A percentile compares a stretch with the other conserved stretches of the same genome.
Conservation (phyloP, 2,113 vertebrate species). For the Actenoides lindsayi region DNA sequence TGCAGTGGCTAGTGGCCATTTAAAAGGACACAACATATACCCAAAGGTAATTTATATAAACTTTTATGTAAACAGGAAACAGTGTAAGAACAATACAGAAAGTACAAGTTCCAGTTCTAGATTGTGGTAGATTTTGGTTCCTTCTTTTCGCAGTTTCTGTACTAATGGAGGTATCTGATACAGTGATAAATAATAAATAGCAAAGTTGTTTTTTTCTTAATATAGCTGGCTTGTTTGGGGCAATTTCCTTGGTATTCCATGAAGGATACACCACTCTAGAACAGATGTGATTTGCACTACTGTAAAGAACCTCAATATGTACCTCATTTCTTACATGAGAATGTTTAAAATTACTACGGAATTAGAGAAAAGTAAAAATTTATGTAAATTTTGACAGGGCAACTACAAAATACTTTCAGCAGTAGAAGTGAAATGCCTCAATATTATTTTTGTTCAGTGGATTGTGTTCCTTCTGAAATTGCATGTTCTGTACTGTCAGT, state of each 20-base stretch:
- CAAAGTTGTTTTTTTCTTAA: background rate
- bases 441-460: background rate
- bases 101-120: background rate
- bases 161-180: background rate
- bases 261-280: background rate
- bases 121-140: background rate
- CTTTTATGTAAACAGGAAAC: background rate
- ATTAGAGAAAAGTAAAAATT: background rate
- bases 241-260: background rate
- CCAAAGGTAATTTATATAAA: background rate
- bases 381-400: background rate
- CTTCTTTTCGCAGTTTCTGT: background rate
- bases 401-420: background rate
- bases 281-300: background rate
- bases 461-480: background rate
- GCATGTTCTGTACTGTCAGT: background rate
- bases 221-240: background rate
- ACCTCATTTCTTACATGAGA: background rate
- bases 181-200: background rate
- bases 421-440: background rate
- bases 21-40: background rate
- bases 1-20: background rate
- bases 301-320: background rate
- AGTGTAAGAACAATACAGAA: background rate
- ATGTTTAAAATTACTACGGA: background rate